Evolutionary conservation across 1,140 invertebrate genomes (phyloP), one percentile per base, ranked within the genome.

Genomic region (Diorhabda elongata): DNA sequence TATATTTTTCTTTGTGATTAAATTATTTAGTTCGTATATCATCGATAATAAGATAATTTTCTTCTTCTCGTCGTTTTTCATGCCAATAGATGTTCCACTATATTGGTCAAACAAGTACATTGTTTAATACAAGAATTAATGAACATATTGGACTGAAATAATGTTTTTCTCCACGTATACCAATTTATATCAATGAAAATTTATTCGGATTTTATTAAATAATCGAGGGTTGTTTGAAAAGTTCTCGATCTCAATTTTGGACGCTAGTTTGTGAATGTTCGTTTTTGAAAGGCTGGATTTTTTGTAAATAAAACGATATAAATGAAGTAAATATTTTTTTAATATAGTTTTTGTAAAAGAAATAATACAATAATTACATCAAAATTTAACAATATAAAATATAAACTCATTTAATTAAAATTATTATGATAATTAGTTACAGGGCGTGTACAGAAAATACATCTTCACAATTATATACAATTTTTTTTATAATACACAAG

Each of bases 321-420:
- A 11, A 63, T 11, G 42, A 63, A 43, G 44, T 43, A 41, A 43
- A 63, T 63, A 63, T 63, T 66, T 26, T 26, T 64, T 59, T 43
- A 66, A 60, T 59, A 66, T 66, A 66, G 61, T 47, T 70, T 64
- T 69, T 68, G 61, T 64, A 59, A 71, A 71, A 67, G 67, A 69
- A 73, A 71, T 73, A 71, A 73, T 71, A 73, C 65, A 73, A 73
- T 69, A 52, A 52, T 52, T 52, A 71, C 69, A 69, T 67, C 68
- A 42, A 64, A 64, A 64, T 64, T 64, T 66, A 58, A 66, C 57
- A 66, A 66, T 66, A 66, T 66, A 66, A 60, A 66, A 66, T 60
- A 66, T 59, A 64, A 64, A 64, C 44, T 56, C 11, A 45, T 64
- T 52, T 52, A 52, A 52, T n/a, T 52, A 52, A 52, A 52, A 52